Evolutionary conservation across 92 coral and sea anemone genomes (phyloP).

Genomic region (Phenganax marumi): DNA sequence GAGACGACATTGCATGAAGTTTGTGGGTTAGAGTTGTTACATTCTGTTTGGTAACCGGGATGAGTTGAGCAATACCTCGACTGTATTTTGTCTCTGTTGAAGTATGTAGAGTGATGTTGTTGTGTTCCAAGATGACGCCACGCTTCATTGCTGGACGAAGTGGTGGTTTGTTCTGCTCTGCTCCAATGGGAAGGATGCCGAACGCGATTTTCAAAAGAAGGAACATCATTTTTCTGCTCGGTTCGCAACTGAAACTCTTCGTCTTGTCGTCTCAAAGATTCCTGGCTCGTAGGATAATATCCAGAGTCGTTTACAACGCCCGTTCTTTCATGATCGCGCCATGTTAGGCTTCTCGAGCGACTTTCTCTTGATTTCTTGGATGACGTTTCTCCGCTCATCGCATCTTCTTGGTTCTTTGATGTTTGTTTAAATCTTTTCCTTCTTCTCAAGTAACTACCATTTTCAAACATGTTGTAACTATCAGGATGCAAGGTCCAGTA

Average conservation of each 20-base stretch:
- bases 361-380: background rate
- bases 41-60: background rate
- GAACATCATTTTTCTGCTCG: background rate
- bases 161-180: background rate
- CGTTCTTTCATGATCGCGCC: slow-evolving; percentile 1
- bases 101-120: background rate
- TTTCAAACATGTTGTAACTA: slow-evolving; percentile 98
- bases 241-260: background rate
- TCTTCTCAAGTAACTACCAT: slow-evolving; percentile 91
- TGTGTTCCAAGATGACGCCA: background rate
- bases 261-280: slow-evolving; percentile 5
- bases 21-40: background rate
- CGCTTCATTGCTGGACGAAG: background rate
- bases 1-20: background rate
- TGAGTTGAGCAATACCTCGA: background rate
- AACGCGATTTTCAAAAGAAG: background rate
- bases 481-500: slow-evolving; percentile 98
- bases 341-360: background rate
- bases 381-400: slow-evolving; percentile 37
- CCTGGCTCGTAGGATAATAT: background rate
- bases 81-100: slow-evolving; percentile 1
- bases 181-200: background rate
- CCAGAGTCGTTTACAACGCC: background rate
- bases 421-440: slow-evolving; percentile 90
- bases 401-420: slow-evolving; percentile 42